A percentile compares a stretch with the other conserved stretches of the same genome.
Conservation (phyloP, 2,888 invertebrate genomes). For the Rhynchonema sp. region DNA sequence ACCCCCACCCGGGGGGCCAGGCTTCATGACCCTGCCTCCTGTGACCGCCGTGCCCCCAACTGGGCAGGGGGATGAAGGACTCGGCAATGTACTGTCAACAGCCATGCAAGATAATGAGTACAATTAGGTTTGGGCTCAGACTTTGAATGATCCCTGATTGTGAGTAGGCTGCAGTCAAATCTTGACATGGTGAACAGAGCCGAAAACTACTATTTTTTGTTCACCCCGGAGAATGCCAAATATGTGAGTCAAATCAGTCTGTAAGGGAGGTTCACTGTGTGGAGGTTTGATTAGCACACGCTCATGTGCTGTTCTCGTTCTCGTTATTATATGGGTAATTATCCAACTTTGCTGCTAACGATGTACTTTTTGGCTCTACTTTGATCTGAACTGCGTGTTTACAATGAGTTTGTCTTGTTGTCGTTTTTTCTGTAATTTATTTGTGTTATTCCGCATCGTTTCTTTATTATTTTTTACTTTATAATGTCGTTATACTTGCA, state of each 20-base stretch:
- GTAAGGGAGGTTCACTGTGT: neutral
- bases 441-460: neutral
- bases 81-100: neutral
- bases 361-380: neutral
- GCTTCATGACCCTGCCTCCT: neutral
- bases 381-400: neutral
- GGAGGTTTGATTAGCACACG: neutral
- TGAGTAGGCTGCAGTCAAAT: no score
- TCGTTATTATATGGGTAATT: no score
- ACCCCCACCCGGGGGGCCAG: neutral
- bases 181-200: no score
- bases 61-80: neutral
- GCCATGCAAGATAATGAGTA: neutral
- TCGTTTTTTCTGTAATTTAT: neutral
- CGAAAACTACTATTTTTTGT: no score
- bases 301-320: no score
- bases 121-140: no score
- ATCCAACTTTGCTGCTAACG: no score
- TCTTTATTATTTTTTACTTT: neutral
- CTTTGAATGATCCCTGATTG: no score
- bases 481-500: neutral
- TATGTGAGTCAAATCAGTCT: no score
- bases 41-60: neutral
- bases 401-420: no score
- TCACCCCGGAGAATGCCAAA: no score